These are phyloP conservation scores for Falco cherrug DNA, from an alignment of 2,797 vertebrate species.

Conservation along the genomic window DNA sequence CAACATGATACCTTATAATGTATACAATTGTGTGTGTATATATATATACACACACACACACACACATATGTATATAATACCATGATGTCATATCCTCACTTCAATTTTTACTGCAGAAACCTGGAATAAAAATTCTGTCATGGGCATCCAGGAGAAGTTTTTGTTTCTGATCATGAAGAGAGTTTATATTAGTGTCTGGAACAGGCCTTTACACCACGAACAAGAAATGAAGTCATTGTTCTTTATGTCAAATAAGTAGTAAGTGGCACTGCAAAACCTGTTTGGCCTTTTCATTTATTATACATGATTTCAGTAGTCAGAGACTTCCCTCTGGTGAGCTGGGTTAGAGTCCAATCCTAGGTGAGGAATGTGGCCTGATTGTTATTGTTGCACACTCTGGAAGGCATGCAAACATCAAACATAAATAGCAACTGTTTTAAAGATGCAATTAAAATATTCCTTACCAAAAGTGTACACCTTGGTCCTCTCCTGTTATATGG, in stretches of 20 bases:
- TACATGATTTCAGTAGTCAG: not conserved
- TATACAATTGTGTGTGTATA: not conserved
- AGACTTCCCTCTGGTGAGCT: not conserved
- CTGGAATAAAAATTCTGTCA: not conserved
- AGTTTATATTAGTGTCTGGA: not conserved
- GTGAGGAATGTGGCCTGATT: not conserved
- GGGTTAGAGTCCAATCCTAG: not conserved
- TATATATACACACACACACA: no score
- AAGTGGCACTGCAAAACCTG: not conserved
- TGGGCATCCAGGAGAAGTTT: not conserved
- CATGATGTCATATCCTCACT: not conserved
- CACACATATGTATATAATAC: no score
- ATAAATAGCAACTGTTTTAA: not conserved
- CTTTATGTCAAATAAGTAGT: not conserved
- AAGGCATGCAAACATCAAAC: not conserved
- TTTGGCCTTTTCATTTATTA: not conserved
- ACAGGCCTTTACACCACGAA: not conserved
- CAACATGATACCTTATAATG: not conserved
- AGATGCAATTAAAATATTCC: not conserved
- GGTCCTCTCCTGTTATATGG: not conserved
- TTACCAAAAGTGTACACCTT: not conserved
- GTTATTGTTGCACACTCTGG: not conserved
- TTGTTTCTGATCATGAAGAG: not conserved
- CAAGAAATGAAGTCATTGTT: not conserved
- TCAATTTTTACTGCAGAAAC: not conserved